Percentiles rank a stretch among this genome's conserved stretches.
These are phyloP conservation scores for Cirrhinus molitorella DNA, from an alignment of 2,797 vertebrate genomes.

Conservation along the genomic window DNA sequence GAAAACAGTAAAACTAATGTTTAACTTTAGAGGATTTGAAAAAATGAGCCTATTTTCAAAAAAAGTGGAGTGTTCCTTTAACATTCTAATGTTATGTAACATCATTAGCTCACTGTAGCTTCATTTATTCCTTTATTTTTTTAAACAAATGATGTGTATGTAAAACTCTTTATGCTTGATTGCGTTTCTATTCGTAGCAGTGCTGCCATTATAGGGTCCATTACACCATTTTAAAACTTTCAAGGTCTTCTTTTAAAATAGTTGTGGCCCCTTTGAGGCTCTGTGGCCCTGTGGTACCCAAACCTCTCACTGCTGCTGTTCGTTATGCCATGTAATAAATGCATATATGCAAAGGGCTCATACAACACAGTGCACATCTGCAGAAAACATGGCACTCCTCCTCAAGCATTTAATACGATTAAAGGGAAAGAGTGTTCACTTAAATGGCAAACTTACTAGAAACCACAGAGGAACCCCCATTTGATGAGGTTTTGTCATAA, in stretches of 20 bases:
- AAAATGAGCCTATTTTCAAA: too few relatives aligned
- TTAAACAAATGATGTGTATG: not conserved
- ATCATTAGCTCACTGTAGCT: too few relatives aligned
- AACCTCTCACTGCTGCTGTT: slow-evolving; percentile 7
- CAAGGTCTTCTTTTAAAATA: slow-evolving; percentile 23
- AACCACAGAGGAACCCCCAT: slow-evolving; percentile 56
- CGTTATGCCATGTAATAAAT: slow-evolving; percentile 42
- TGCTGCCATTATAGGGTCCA: not conserved
- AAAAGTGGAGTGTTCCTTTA: too few relatives aligned
- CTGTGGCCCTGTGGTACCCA: slow-evolving; percentile 2
- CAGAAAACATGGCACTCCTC: slow-evolving; percentile 54
- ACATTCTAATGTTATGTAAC: too few relatives aligned
- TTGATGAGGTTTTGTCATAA: slow-evolving; percentile 62
- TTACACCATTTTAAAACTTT: not conserved
- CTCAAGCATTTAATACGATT: slow-evolving; percentile 60
- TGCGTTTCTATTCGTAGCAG: not conserved
- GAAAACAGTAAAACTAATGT: too few relatives aligned
- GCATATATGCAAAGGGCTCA: slow-evolving; percentile 30
- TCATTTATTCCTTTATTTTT: not conserved
- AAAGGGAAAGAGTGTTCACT: slow-evolving; percentile 56
- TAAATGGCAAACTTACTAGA: slow-evolving; percentile 54
- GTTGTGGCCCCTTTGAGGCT: slow-evolving; percentile 26
- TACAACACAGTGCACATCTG: slow-evolving; percentile 59
- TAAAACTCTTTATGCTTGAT: not conserved
- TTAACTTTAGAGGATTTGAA: too few relatives aligned